Evolutionary conservation across 2,113 vertebrate genomes (phyloP).

Genomic region (Phyllostomus discolor): DNA sequence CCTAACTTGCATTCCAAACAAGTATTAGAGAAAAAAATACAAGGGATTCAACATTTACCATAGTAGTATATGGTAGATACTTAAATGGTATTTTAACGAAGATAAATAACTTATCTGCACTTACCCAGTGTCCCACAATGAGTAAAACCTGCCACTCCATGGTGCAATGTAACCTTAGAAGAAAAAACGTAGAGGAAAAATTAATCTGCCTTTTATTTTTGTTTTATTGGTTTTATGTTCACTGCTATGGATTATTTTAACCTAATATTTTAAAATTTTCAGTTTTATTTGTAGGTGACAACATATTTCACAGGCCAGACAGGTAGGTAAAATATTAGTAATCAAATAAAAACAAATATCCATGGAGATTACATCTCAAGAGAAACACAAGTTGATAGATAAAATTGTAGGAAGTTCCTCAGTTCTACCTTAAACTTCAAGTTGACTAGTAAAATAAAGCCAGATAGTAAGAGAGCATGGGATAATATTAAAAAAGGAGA

Average conservation of each 20-base stretch:
- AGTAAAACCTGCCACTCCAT: slow-evolving; percentile 99
- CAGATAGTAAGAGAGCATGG: background rate
- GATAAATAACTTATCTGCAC: slow-evolving; percentile 61
- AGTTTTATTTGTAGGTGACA: background rate
- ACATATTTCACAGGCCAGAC: background rate
- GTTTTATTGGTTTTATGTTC: background rate
- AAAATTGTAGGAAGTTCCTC: background rate
- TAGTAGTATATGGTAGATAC: background rate
- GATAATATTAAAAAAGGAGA: background rate
- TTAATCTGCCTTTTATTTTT: slow-evolving; percentile 42
- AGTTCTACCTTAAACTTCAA: background rate
- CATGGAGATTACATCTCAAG: background rate
- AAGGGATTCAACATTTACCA: background rate
- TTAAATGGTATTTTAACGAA: background rate
- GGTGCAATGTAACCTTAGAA: slow-evolving; percentile 96
- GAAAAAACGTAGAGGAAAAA: slow-evolving; percentile 56
- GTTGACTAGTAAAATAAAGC: background rate
- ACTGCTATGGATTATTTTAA: background rate
- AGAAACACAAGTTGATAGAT: background rate
- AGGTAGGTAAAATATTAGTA: background rate
- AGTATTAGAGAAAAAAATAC: background rate
- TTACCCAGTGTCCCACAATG: slow-evolving; percentile 99
- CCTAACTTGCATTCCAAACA: background rate
- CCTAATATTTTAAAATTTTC: slow-evolving; percentile 32
- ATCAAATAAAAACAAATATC: background rate